These are phyloP conservation scores for Magallana ariakensis DNA, from an alignment of 1,140 invertebrate species.

Conservation along the genomic window DNA sequence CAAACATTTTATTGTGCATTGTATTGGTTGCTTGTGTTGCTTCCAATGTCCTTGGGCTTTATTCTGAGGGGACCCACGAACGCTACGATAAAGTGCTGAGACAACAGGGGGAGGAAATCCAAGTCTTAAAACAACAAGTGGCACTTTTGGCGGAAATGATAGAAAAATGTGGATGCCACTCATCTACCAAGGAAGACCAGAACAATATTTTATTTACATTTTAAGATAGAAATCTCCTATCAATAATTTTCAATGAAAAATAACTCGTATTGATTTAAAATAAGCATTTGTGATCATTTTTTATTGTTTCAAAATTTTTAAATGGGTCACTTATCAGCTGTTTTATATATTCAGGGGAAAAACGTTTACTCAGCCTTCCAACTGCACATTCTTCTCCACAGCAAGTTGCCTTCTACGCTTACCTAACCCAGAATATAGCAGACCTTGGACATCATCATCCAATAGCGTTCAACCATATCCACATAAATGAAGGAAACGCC, in stretches of 20 bases:
- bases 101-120: neutral
- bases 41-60: too few relatives aligned
- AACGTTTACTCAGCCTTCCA: too few relatives aligned
- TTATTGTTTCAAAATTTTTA: neutral
- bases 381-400: too few relatives aligned
- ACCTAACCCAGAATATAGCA: conserved; percentile 31
- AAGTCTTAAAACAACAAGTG: neutral
- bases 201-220: neutral
- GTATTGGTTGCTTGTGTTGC: too few relatives aligned
- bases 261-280: neutral
- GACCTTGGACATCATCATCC: conserved; percentile 22
- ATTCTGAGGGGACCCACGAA: too few relatives aligned
- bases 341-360: too few relatives aligned
- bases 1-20: too few relatives aligned
- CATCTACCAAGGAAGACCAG: neutral
- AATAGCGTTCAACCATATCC: conserved; percentile 22
- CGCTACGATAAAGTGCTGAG: neutral
- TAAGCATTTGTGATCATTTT: neutral
- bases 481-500: conserved; percentile 5
- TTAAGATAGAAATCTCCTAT: neutral
- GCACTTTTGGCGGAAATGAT: neutral
- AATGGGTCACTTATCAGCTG: too few relatives aligned
- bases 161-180: neutral
- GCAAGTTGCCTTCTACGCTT: conserved; percentile 26
- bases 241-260: neutral